phyloP scores from a whole-genome alignment of 2,888 invertebrate genomes.

The Notodonta dromedarius region DNA sequence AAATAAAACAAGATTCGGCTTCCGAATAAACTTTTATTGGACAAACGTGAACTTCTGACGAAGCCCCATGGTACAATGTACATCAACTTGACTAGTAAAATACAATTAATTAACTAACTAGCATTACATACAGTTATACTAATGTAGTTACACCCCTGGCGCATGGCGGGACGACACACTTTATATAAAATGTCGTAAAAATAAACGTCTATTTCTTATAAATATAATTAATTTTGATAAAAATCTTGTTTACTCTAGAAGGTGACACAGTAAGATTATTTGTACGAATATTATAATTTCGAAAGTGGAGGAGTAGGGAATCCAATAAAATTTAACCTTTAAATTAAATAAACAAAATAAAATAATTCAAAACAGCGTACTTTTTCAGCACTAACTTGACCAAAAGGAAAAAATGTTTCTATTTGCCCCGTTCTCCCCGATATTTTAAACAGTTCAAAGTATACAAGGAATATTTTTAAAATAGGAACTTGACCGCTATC shows the following conservation, averaged over 20 bases:
- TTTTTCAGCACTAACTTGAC: not conserved
- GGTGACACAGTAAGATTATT: slow-evolving; percentile 71
- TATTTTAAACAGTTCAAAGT: not conserved
- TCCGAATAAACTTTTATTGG: slow-evolving; percentile 81
- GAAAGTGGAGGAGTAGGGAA: slow-evolving; percentile 16
- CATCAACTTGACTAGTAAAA: slow-evolving; percentile 74
- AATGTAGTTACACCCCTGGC: slow-evolving; percentile 16
- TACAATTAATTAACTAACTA: slow-evolving; percentile 66
- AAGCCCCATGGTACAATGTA: slow-evolving; percentile 67
- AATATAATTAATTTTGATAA: slow-evolving; percentile 43
- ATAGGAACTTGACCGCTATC: slow-evolving; percentile 57
- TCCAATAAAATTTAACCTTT: slow-evolving; percentile 10
- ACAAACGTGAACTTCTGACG: slow-evolving; percentile 68
- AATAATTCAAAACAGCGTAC: no score
- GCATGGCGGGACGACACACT: slow-evolving; percentile 20
- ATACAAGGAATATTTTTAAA: not conserved
- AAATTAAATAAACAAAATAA: slow-evolving; percentile 3
- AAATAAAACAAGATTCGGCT: slow-evolving; percentile 66
- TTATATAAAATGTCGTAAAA: slow-evolving; percentile 52
- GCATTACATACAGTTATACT: slow-evolving; percentile 37
- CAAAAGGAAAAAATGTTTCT: not conserved
- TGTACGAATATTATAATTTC: slow-evolving; percentile 55
- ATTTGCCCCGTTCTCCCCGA: no score
- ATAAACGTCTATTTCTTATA: slow-evolving; percentile 52
- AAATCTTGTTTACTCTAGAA: slow-evolving; percentile 61